A percentile compares a stretch with the other conserved stretches of the same genome.
Evolutionary conservation across 2,113 vertebrate species (phyloP).

Genomic region (Axis porcinus): DNA sequence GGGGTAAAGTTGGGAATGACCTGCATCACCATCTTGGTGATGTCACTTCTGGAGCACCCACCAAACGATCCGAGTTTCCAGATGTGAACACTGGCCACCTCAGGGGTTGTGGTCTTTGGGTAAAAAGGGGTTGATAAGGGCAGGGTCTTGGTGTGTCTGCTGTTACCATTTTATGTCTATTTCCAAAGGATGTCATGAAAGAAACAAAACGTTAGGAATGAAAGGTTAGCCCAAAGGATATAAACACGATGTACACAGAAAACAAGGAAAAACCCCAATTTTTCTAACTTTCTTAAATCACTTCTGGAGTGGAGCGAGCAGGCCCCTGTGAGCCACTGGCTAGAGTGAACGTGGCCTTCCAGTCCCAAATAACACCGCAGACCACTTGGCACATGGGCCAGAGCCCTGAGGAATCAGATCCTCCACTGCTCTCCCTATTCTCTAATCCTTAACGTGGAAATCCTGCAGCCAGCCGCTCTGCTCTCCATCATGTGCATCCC

Average conservation of each 20-base stretch:
- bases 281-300: background rate
- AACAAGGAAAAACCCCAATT: background rate
- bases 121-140: background rate
- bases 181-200: background rate
- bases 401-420: background rate
- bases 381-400: background rate
- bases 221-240: background rate
- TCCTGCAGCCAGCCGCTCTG: background rate
- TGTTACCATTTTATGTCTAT: background rate
- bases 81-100: background rate
- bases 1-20: background rate
- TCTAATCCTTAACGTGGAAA: background rate
- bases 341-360: background rate
- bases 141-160: background rate
- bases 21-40: background rate
- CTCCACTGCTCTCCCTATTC: background rate
- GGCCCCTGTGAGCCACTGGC: background rate
- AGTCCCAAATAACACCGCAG: background rate
- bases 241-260: background rate
- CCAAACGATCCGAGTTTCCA: background rate
- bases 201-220: background rate
- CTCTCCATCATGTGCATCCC: background rate
- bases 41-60: background rate
- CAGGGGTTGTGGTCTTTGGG: background rate
- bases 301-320: background rate